Conservation (phyloP, 2,888 invertebrate species). For the Crematogaster levior region DNA sequence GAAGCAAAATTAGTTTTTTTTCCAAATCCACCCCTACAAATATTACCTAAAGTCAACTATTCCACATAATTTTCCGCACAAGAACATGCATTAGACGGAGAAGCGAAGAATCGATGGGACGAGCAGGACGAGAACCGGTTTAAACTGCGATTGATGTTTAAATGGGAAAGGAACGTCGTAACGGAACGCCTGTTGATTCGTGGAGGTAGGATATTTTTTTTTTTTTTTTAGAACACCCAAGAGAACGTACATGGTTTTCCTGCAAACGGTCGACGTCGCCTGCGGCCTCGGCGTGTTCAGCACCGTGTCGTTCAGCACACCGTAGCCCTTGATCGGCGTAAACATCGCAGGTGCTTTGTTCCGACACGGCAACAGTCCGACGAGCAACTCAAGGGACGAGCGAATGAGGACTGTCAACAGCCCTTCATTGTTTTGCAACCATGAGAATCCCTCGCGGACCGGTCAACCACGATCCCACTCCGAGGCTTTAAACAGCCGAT, state of each 20-base stretch:
- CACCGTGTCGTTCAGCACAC: slow-evolving; percentile 79
- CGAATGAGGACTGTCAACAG: not conserved
- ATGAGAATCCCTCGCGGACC: slow-evolving; percentile 8
- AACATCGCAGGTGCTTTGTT: slow-evolving; percentile 66
- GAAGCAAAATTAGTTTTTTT: not conserved
- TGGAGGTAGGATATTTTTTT: no score
- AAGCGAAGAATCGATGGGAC: not conserved
- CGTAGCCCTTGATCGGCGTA: slow-evolving; percentile 58
- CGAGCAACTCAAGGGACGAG: not conserved
- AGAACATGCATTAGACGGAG: not conserved
- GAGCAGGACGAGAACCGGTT: not conserved
- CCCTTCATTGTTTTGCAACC: not conserved
- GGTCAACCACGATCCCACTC: slow-evolving; percentile 10
- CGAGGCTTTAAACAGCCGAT: slow-evolving; percentile 68
- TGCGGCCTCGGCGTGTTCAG: slow-evolving; percentile 84
- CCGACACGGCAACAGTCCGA: not conserved
- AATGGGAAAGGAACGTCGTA: no score
- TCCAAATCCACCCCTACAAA: not conserved
- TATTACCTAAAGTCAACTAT: not conserved
- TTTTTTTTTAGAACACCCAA: not conserved
- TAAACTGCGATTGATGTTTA: not conserved
- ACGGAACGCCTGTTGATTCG: slow-evolving; percentile 15
- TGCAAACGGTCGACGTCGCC: slow-evolving; percentile 85
- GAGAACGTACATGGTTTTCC: slow-evolving; percentile 78
- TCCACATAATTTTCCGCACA: not conserved